These are phyloP conservation scores for Drosophila macrospina DNA, from an alignment of 2,888 invertebrate genomes.

Conservation along the genomic window DNA sequence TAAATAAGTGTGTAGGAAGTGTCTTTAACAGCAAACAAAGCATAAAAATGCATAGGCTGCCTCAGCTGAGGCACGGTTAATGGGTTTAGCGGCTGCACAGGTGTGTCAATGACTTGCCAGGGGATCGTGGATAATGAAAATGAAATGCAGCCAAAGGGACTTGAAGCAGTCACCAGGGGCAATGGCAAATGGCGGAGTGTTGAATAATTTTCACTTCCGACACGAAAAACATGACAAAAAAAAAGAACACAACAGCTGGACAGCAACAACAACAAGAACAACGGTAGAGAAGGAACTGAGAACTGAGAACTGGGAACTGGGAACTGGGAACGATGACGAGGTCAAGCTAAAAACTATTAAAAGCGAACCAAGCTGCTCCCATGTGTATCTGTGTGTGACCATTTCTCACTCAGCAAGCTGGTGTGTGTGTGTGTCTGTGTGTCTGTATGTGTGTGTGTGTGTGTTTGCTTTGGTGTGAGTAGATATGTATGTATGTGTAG, in stretches of 20 bases:
- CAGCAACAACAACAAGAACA: slow-evolving; percentile 25
- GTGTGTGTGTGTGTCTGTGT: slow-evolving; percentile 32
- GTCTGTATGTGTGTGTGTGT: slow-evolving; percentile 34
- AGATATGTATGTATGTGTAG: slow-evolving; percentile 39
- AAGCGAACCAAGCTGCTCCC: slow-evolving; percentile 73
- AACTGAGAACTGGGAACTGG: slow-evolving; percentile 35
- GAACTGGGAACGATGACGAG: slow-evolving; percentile 66
- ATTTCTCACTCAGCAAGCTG: slow-evolving; percentile 49
- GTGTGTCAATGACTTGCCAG: slow-evolving; percentile 76
- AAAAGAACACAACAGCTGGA: slow-evolving; percentile 58
- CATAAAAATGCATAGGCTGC: slow-evolving; percentile 24
- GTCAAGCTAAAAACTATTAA: slow-evolving; percentile 80
- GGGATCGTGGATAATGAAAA: slow-evolving; percentile 75
- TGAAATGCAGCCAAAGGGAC: slow-evolving; percentile 71
- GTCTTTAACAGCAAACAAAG: slow-evolving; percentile 3
- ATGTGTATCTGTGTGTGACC: slow-evolving; percentile 65
- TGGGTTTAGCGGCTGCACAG: slow-evolving; percentile 52
- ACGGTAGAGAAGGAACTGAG: slow-evolving; percentile 25
- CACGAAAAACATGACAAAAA: slow-evolving; percentile 71
- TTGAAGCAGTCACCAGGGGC: slow-evolving; percentile 68
- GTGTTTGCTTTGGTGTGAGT: slow-evolving; percentile 1
- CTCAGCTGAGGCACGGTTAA: slow-evolving; percentile 22
- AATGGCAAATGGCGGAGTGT: slow-evolving; percentile 54
- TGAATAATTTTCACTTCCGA: slow-evolving; percentile 80
- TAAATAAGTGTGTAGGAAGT: neutral